Evolutionary conservation across 2,888 invertebrate genomes (phyloP).

Genomic region (Bugula neritina): DNA sequence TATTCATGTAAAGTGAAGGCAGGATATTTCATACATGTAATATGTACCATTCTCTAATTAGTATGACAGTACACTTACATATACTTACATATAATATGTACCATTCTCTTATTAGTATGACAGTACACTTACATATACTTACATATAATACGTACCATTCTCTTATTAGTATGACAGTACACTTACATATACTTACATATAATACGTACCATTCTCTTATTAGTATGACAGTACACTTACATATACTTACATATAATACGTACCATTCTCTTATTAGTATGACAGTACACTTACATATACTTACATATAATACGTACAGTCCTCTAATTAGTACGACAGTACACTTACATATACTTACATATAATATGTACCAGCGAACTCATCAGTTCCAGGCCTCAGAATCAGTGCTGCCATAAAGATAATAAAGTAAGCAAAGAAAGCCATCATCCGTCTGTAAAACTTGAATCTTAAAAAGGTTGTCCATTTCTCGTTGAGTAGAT

Average conservation of each 20-base stretch:
- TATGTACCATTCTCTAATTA: too few relatives aligned
- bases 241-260: not conserved
- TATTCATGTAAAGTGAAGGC: too few relatives aligned
- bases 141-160: too few relatives aligned
- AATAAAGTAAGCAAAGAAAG: conserved; percentile 83
- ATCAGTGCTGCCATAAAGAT: conserved; percentile 82
- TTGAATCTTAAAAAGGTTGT: conserved; percentile 78
- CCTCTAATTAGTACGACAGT: not conserved
- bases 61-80: too few relatives aligned
- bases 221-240: not conserved
- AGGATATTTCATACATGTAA: too few relatives aligned
- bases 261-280: too few relatives aligned
- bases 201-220: not conserved
- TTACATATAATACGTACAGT: not conserved
- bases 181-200: too few relatives aligned
- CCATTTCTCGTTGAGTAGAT: conserved; percentile 93
- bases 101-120: too few relatives aligned
- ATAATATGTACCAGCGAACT: not conserved
- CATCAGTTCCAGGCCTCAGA: conserved; percentile 62
- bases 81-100: too few relatives aligned
- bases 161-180: too few relatives aligned
- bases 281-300: not conserved
- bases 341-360: not conserved
- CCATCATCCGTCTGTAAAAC: conserved; percentile 84
- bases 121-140: too few relatives aligned